Conservation (phyloP, 2,113 vertebrate species). For the Percina caprodes region DNA sequence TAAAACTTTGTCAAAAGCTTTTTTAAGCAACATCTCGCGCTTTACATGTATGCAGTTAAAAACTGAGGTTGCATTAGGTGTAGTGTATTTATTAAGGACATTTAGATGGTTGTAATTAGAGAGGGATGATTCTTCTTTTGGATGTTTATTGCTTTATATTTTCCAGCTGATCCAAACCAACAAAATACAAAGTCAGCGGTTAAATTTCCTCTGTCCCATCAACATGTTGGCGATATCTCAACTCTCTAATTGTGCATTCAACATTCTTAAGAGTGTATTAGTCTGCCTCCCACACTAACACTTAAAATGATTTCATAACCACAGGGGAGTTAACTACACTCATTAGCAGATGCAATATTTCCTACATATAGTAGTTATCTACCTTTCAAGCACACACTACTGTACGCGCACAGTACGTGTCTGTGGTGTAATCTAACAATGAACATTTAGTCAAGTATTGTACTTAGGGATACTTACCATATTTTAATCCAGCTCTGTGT, state of each 20-base stretch:
- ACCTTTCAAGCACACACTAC: constrained; percentile 48
- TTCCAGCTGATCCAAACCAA: not conserved
- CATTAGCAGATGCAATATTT: constrained; percentile 86
- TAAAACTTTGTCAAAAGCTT: constrained; percentile 50
- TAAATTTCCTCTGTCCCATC: constrained; percentile 76
- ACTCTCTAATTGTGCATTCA: constrained; percentile 93
- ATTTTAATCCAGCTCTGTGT: too few relatives aligned
- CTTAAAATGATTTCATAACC: constrained; percentile 92
- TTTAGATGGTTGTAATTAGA: not conserved
- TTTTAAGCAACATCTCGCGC: constrained; percentile 24
- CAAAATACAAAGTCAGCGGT: not conserved
- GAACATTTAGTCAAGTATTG: not conserved
- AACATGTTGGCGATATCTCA: constrained; percentile 88
- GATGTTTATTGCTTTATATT: not conserved
- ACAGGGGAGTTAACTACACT: constrained; percentile 90
- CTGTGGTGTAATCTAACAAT: not conserved
- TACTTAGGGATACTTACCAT: not conserved
- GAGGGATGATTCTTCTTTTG: not conserved
- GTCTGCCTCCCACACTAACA: constrained; percentile 93
- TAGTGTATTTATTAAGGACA: not conserved
- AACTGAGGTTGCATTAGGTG: not conserved
- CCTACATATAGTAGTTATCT: constrained; percentile 60
- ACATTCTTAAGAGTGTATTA: constrained; percentile 92
- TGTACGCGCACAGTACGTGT: not conserved
- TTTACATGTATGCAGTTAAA: constrained; percentile 11